Evolutionary conservation across 2,797 vertebrate species (phyloP).

Genomic region (Rhinophrynus dorsalis): DNA sequence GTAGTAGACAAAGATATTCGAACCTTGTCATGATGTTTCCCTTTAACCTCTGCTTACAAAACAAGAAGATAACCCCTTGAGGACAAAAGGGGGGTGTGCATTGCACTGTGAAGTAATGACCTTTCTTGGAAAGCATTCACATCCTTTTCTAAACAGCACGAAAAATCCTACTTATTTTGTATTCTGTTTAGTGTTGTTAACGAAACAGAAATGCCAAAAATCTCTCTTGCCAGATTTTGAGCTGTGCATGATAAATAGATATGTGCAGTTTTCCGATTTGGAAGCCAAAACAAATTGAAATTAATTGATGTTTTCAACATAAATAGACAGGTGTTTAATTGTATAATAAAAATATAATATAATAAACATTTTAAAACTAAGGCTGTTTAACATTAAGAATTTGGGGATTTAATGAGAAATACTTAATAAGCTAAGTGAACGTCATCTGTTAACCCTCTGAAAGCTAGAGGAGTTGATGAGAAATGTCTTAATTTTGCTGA

Average conservation of each 20-base stretch:
- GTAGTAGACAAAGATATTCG: too few species aligned
- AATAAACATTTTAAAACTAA: not conserved
- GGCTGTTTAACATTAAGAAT: not conserved
- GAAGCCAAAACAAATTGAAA: slow-evolving; percentile 17
- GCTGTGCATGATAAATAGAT: slow-evolving; percentile 8
- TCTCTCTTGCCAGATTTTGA: slow-evolving; percentile 14
- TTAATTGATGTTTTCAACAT: slow-evolving; percentile 7
- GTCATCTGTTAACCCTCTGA: not conserved
- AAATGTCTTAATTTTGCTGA: too few species aligned
- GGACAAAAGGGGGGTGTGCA: too few species aligned
- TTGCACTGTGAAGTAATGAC: too few species aligned
- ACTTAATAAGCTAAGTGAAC: not conserved
- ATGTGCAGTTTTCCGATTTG: slow-evolving; percentile 6
- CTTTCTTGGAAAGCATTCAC: slow-evolving; percentile 26
- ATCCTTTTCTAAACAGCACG: not conserved
- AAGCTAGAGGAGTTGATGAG: too few species aligned
- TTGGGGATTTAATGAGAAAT: not conserved
- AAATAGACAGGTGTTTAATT: slow-evolving; percentile 20
- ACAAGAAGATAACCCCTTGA: too few species aligned
- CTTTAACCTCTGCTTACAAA: too few species aligned
- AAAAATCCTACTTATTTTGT: slow-evolving; percentile 18
- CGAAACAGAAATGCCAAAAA: slow-evolving; percentile 16
- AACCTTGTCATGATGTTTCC: too few species aligned
- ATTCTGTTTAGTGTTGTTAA: not conserved
- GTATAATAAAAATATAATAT: not conserved